phyloP scores from a whole-genome alignment of 2,797 vertebrate genomes.

The Remorina albescens region DNA sequence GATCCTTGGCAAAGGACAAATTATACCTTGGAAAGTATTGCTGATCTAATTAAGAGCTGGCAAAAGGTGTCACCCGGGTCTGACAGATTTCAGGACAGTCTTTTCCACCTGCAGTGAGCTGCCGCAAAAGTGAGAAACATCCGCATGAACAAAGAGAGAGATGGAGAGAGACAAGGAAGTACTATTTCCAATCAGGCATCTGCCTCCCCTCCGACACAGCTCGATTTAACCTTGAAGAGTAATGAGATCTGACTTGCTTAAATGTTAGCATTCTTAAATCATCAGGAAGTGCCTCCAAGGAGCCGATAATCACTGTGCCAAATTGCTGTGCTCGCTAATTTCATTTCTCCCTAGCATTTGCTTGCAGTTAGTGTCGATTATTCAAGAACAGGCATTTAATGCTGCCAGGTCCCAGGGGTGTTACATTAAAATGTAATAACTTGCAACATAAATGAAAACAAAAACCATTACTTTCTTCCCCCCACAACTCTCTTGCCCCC shows the following conservation, averaged over 20 bases:
- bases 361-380: constrained; percentile 90
- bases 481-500: constrained; percentile 57
- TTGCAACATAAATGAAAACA: constrained; percentile 90
- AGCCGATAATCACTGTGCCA: constrained; percentile 88
- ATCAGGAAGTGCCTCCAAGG: constrained; percentile 86
- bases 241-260: constrained; percentile 90
- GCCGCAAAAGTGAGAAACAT: constrained; percentile 49
- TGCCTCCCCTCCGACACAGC: constrained; percentile 77
- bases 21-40: constrained; percentile 64
- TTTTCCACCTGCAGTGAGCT: constrained; percentile 42
- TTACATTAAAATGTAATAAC: constrained; percentile 89
- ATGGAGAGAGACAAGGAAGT: constrained; percentile 67
- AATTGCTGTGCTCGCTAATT: constrained; percentile 86
- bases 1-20: constrained; percentile 68
- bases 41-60: constrained; percentile 80
- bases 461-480: constrained; percentile 79
- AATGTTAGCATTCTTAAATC: constrained; percentile 88
- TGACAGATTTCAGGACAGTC: constrained; percentile 67
- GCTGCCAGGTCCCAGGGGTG: constrained; percentile 84
- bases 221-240: constrained; percentile 89
- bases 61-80: constrained; percentile 66
- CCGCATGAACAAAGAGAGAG: constrained; percentile 65
- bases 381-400: constrained; percentile 91
- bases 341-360: constrained; percentile 88
- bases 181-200: constrained; percentile 79